Evolutionary conservation across 2,797 vertebrate genomes (phyloP), one percentile per base, ranked within the genome.

Genomic region (Melanotaenia maccullochi): DNA sequence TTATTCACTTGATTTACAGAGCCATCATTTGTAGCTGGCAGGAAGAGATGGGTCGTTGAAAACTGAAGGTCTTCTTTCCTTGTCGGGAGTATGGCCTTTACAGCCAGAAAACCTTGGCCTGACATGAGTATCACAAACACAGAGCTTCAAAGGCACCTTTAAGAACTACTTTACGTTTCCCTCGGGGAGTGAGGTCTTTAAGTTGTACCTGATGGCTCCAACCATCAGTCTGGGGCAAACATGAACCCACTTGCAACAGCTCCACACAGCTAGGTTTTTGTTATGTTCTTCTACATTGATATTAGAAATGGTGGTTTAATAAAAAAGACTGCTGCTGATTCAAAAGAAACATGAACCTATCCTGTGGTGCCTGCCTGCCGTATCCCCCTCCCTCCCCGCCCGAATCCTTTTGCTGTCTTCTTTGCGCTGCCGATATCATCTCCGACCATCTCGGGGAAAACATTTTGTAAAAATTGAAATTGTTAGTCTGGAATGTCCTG

Each of bases 401-500:
- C 82, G 85, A 47, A 9, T 47, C 7, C 44, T n/a, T 47, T n/a
- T 80, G 81, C 90, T 92, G 83, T 89, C 93, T 95, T 93, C 90
- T 89, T 92, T 92, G 73, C 33, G 16, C 93, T 95, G 93, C 93
- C 95, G 95, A 96, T 95, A 94, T 75, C 93, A 94, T 96, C 95
- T 94, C 92, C 93, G 94, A 94, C 83, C 82, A 95, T 95, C 94
- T 95, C 86, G 86, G 93, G 92, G 90, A 96, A 95, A 93, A 71
- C 78, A 82, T 82, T 90, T 89, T 92, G 92, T 79, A 87, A 93
- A 95, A 96, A 95, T 96, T 95, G 93, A 95, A 95, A 93, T 96
- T 94, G 95, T 89, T 86, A 95, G 93, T 91, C 93, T 93, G 96
- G 96, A 98, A 97, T 98, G 96, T 96, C 95, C 94, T 95, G 89